Evolutionary conservation across 2,797 vertebrate genomes (phyloP), one percentile per base, ranked within the genome.

Genomic region (Acipenser transmontanus): DNA sequence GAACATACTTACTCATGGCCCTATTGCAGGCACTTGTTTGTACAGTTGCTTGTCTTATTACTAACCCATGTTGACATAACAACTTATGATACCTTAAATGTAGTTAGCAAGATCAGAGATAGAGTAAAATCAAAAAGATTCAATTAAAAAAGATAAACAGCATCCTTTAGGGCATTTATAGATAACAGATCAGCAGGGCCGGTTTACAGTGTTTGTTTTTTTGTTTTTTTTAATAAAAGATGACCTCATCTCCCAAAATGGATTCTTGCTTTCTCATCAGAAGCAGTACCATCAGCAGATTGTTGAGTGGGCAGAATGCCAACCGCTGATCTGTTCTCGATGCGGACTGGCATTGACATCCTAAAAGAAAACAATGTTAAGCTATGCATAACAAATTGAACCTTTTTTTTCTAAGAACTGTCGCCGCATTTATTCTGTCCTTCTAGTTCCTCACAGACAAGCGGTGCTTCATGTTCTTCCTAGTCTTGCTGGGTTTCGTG

Each of bases 221-320:
- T 88, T 91, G 87, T 91, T 88, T 87, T 87, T 86, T 88, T 89
- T 87, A 87, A 92, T 90, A 91, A 87, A 91, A 88, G 86, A 92
- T 92, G 88, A 92, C 87, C 89, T 91, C 89, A 91, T 91, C 84
- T 85, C 89, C 90, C 90, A 90, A 92, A 90, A 90, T 89, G 88
- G 88, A 87, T 79, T 82, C 83, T 87, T 85, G 86, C 84, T 87
- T 87, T 80, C 84, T 87, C 84, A 76, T 90, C 87, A 87, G 82
- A 79, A 88, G 86, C 80, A 75, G 80, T 80, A 76, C 87, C 88
- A 90, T 91, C 89, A 92, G 90, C 90, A 90, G 86, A 91, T 89
- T 92, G 86, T 83, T 87, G 85, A 83, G 84, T 81, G 85, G 88
- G 88, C 85, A 80, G 80, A 76, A 79, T 81, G 86, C 88, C 88